Percentiles rank a stretch among this genome's conserved stretches.
Evolutionary conservation across 2,888 invertebrate species (phyloP).

Genomic region (Liodrosophila aerea): DNA sequence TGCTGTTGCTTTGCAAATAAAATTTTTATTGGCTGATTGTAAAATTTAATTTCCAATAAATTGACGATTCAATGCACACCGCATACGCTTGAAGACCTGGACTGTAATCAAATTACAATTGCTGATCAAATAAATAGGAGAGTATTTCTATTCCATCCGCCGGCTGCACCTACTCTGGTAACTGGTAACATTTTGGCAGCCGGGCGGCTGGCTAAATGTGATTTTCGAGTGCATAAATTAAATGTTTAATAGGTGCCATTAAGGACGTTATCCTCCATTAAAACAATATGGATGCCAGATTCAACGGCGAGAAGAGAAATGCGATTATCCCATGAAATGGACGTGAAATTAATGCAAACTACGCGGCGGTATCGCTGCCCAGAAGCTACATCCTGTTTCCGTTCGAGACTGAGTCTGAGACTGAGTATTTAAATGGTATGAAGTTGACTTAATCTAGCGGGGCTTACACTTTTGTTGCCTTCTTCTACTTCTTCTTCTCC

Average conservation of each 20-base stretch:
- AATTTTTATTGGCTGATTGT: constrained; percentile 12
- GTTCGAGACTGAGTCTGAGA: not conserved
- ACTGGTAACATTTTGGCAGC: constrained; percentile 21
- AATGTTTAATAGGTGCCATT: constrained; percentile 74
- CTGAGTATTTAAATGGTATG: constrained; percentile 5
- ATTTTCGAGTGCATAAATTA: constrained; percentile 74
- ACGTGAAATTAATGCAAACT: constrained; percentile 76
- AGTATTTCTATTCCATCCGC: constrained; percentile 1
- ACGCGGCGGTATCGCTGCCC: constrained; percentile 39
- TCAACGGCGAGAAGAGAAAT: constrained; percentile 52
- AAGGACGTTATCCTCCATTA: constrained; percentile 71
- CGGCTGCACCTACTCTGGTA: constrained; percentile 16
- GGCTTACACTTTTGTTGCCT: not conserved
- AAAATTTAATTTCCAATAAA: constrained; percentile 35
- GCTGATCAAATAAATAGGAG: constrained; percentile 35
- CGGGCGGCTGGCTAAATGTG: constrained; percentile 49
- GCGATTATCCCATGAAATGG: constrained; percentile 72
- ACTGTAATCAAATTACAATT: constrained; percentile 32
- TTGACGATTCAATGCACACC: constrained; percentile 19
- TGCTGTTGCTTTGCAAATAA: not conserved
- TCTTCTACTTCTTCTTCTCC: not conserved
- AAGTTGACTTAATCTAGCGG: not conserved
- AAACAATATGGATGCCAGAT: constrained; percentile 64
- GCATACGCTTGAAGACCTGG: constrained; percentile 5
- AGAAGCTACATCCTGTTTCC: constrained; percentile 7